Base-by-base conservation (phyloP, 2,888 invertebrate species). In the Cephus pygmeus region DNA sequence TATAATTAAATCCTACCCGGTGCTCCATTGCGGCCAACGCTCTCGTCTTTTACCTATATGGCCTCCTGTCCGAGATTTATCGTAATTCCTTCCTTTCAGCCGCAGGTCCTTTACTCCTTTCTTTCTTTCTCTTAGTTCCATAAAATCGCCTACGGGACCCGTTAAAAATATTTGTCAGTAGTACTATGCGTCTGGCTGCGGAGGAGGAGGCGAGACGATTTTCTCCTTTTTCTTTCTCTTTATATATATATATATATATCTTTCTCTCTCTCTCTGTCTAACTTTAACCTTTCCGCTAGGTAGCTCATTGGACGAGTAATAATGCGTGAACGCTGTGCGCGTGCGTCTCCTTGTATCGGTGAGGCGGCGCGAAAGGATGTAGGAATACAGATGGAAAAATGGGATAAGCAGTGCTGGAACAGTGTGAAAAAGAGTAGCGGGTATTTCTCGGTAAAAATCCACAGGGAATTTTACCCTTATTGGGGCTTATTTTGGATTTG, bases 401-500 rank as follows among this genome's bases (percentile, higher is more conserved):
- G 23, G 23, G 23, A 56, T 23, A 56, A 56, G 56, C 23, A 56
- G 23, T 56, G 23, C 6, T 56, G 9, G 56, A 23, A 56, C 23
- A 15, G 56, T 23, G 56, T 56, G 56, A 56, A 56, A 56, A 56
- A 2, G 56, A 56, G 56, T 56, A 56, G 23, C 9, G 9, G 6
- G 23, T 23, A 9, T 23, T 56, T 56, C 23, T 23, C 9, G 56
- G 23, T 56, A 56, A 23, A 56, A 56, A 56, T 56, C 56, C 23
- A 56, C 23, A 56, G 56, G 56, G 56, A 56, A 9, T 56, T 9
- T 56, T 56, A 56, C 9, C 23, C 9, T 3, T 56, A 56, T 56
- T 56, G 84, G 75, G 80, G 80, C 80, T 81, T 82, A 80, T 80
- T 84, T 84, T 82, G 80, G 84, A 80, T 81, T 81, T 80, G 79